Evolutionary conservation across 2,888 invertebrate species (phyloP), one percentile per base, ranked within the genome.

Genomic region (Himalopsyche anomala): DNA sequence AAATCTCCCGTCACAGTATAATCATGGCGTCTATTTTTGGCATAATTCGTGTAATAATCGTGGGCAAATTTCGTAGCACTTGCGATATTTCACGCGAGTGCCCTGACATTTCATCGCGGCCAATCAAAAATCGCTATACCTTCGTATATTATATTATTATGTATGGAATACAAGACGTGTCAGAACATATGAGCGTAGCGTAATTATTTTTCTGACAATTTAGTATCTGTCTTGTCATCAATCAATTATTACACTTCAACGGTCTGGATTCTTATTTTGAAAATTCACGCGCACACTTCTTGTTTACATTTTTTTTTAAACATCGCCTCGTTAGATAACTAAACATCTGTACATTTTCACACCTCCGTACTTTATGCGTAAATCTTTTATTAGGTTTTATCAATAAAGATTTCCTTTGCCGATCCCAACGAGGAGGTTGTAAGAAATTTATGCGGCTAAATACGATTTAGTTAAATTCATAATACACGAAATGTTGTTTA

Each of bases 21-120:
- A 62, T 62, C 62, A 62, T 28, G 62, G 62, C 9, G 62, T 62
- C 62, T 62, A 62, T 62, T 62, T 62, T 62, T 62, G 28, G 62
- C 62, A 19, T 62, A 62, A 62, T 62, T 62, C 19, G 28, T 28
- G 62, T 62, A 19, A 62, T 62, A 62, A 62, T 62, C 62, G 62
- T 62, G 62, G 62, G 62, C 62, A 62, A 19, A 62, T 62, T 62
- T 62, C 62, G n/a, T 28, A 62, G 62, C 62, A 62, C 62, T 62
- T 62, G 62, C 28, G 62, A 62, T 62, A 62, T 62, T 62, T 62
- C 62, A 62, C 62, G 62, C 62, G 62, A 62, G 62, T 15, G 8
- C 62, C 62, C 62, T 28, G 62, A 62, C 28, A 28, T 62, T 62
- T 62, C 62, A 62, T 62, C 62, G 28, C 62, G 62, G 62, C 62